Evolutionary conservation across 2,113 vertebrate genomes (phyloP).

Genomic region (Drymodes brunneopygia): DNA sequence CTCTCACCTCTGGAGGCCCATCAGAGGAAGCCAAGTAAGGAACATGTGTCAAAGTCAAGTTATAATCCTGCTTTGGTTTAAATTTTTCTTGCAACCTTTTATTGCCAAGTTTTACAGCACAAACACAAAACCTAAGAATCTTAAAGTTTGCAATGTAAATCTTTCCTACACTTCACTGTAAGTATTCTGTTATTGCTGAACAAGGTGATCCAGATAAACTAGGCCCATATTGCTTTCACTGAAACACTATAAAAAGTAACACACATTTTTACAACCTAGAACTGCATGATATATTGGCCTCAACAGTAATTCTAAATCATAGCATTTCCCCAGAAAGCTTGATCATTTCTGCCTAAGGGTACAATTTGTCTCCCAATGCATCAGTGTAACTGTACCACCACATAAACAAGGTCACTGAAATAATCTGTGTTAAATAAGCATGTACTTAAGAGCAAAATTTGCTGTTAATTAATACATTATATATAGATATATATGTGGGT

Average conservation of each 20-base stretch:
- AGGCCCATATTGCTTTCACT: not conserved
- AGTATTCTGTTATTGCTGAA: not conserved
- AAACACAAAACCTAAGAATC: not conserved
- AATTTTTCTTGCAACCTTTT: not conserved
- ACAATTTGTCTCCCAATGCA: not conserved
- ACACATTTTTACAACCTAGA: not conserved
- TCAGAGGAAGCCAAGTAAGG: not conserved
- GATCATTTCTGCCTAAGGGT: not conserved
- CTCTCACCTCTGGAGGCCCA: not conserved
- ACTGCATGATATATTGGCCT: not conserved
- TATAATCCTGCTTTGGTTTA: not conserved
- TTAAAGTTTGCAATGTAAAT: not conserved
- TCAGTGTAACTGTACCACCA: not conserved
- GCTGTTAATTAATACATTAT: not conserved
- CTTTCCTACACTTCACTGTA: not conserved
- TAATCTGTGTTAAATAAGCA: not conserved
- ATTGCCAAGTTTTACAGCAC: not conserved
- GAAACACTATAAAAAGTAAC: not conserved
- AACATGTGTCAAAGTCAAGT: not conserved
- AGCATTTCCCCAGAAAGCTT: not conserved
- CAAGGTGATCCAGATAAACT: not conserved
- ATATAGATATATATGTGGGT: accelerated
- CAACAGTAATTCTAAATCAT: not conserved
- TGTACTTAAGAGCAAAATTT: not conserved
- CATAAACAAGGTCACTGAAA: not conserved